Evolutionary conservation across 1,140 invertebrate species (phyloP).

Genomic region (Drosophila setifemur): DNA sequence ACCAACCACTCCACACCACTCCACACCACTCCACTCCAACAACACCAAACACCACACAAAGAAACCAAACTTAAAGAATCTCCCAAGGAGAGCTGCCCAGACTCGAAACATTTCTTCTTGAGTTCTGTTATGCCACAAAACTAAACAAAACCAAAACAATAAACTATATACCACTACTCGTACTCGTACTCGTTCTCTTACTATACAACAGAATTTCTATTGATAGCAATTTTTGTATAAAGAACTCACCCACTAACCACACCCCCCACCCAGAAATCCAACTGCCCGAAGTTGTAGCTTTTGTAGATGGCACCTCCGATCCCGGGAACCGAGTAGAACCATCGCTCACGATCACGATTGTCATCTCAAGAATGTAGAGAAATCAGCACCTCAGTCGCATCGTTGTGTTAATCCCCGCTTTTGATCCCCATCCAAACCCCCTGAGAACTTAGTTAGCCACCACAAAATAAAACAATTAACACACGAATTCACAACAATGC

Average conservation of each 20-base stretch:
- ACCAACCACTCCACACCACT: constrained; percentile 6
- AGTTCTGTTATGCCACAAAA: constrained; percentile 57
- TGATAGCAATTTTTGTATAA: constrained; percentile 56
- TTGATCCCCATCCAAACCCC: neutral
- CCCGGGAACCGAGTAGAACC: constrained; percentile 13
- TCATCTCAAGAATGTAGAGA: constrained; percentile 34
- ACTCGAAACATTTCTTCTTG: constrained; percentile 55
- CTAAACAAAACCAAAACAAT: neutral
- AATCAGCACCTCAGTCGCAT: constrained; percentile 28
- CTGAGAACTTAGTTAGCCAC: constrained; percentile 4
- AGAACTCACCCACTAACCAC: constrained; percentile 3
- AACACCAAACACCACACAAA: too few species aligned
- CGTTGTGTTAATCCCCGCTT: constrained; percentile 20
- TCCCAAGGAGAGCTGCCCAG: constrained; percentile 23
- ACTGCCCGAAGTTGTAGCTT: constrained; percentile 6
- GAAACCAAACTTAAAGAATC: constrained; percentile 29
- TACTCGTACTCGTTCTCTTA: too few species aligned
- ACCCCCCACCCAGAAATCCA: constrained; percentile 23
- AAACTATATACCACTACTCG: too few species aligned
- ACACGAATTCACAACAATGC: constrained; percentile 14
- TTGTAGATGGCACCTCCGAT: neutral
- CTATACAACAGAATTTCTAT: constrained; percentile 55
- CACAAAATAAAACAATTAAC: neutral
- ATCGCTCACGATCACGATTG: constrained; percentile 19
- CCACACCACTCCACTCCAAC: constrained; percentile 15